These are phyloP conservation scores for Gnathonemus echidnorhynchus DNA, from an alignment of 2,113 vertebrate species.

Conservation along the genomic window DNA sequence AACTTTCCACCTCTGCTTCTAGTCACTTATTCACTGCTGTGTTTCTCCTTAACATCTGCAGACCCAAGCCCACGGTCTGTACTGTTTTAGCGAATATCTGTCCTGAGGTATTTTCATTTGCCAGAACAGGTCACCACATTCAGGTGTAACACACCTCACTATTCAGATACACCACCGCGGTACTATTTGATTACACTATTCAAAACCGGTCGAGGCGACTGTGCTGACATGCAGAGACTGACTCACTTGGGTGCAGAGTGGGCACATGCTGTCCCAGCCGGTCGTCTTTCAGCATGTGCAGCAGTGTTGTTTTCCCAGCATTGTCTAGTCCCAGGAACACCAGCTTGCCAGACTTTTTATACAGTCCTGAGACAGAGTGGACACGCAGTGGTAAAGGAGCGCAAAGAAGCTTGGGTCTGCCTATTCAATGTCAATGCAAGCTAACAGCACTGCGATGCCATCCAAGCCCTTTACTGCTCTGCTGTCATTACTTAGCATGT, in stretches of 20 bases:
- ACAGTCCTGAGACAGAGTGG: conserved; percentile 73
- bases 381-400: background rate
- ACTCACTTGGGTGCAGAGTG: conserved; percentile 95
- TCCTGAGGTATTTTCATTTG: background rate
- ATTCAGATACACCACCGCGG: background rate
- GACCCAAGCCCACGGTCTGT: background rate
- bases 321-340: conserved; percentile 98
- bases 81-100: background rate
- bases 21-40: background rate
- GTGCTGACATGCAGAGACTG: background rate
- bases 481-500: background rate
- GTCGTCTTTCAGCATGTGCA: conserved; percentile 99
- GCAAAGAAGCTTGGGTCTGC: background rate
- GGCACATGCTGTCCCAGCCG: conserved; percentile 94
- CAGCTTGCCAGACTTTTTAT: conserved; percentile 96
- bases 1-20: background rate
- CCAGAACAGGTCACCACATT: background rate
- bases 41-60: background rate
- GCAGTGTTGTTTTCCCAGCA: conserved; percentile 93
- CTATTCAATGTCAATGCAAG: background rate
- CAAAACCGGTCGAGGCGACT: background rate
- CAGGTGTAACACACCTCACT: background rate
- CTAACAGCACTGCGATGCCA: background rate
- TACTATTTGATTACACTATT: background rate
- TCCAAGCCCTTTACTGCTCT: background rate